phyloP scores from a whole-genome alignment of 2,113 vertebrate genomes.

The Datnioides undecimradiatus region DNA sequence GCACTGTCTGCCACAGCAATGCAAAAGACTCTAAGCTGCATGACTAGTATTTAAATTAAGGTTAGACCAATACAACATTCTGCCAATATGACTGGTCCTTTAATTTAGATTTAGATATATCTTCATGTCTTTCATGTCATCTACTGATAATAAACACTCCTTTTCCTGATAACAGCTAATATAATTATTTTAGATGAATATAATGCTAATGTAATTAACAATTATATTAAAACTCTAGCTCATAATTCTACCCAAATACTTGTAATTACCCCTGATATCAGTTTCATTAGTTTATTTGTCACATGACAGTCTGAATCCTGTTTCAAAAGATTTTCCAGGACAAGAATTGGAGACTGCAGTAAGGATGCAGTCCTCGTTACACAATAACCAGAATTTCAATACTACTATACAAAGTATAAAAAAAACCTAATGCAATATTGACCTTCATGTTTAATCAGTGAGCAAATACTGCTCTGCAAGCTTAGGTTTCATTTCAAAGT shows the following conservation, averaged over 20 bases:
- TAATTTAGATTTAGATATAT: background rate
- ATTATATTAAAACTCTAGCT: too few species aligned
- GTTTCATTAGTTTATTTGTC: background rate
- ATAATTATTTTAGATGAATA: too few species aligned
- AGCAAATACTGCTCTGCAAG: background rate
- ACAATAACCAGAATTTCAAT: conserved; percentile 6
- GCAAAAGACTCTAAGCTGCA: conserved; percentile 12
- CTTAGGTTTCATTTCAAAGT: conserved; percentile 7
- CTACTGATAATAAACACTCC: background rate
- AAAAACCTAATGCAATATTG: conserved; percentile 2
- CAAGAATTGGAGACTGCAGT: background rate
- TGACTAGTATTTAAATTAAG: conserved; percentile 23
- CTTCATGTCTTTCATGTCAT: background rate
- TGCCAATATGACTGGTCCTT: background rate
- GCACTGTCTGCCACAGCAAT: conserved; percentile 24
- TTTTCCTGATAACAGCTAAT: background rate
- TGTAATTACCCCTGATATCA: background rate
- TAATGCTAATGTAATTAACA: too few species aligned
- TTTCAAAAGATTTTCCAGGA: background rate
- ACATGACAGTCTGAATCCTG: conserved; percentile 1
- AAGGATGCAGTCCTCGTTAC: background rate
- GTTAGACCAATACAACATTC: background rate
- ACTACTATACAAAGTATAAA: background rate
- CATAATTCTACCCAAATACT: background rate
- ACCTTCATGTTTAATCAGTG: background rate